phyloP scores from a whole-genome alignment of 1,140 invertebrate species.

The Pteromalus puparum region DNA sequence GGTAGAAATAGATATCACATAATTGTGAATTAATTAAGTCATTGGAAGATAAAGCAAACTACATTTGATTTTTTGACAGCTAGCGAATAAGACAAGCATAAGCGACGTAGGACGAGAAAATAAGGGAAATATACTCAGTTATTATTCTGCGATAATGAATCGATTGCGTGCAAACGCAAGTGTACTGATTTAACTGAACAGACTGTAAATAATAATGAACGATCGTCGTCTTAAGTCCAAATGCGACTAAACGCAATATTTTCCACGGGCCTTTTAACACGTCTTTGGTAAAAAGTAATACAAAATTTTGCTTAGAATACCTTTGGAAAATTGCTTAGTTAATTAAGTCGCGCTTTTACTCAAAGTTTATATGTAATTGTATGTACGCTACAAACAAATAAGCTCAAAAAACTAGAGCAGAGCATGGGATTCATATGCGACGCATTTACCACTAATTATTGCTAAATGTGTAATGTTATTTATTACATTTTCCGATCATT shows the following conservation, averaged over 20 bases:
- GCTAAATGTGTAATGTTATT: constrained; percentile 14
- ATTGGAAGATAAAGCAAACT: too few species aligned
- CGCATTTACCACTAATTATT: neutral
- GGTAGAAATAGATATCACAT: too few species aligned
- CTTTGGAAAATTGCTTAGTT: neutral
- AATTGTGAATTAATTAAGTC: too few species aligned
- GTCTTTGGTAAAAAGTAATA: too few species aligned
- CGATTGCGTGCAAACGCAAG: neutral
- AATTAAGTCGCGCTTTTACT: neutral
- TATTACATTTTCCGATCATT: neutral
- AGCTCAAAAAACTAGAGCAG: too few species aligned
- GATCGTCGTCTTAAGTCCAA: neutral
- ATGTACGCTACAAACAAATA: neutral
- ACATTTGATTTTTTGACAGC: too few species aligned
- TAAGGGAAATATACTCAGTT: neutral
- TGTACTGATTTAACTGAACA: constrained; percentile 10
- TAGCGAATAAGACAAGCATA: too few species aligned
- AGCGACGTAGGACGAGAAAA: too few species aligned
- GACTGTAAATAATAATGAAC: constrained; percentile 3
- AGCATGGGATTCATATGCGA: neutral
- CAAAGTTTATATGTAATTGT: constrained; percentile 1
- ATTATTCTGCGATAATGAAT: neutral
- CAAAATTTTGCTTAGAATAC: too few species aligned
- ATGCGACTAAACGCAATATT: neutral
- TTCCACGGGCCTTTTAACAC: neutral